Evolutionary conservation across 2,113 vertebrate species (phyloP).

Genomic region (Zosterops hypoxanthus): DNA sequence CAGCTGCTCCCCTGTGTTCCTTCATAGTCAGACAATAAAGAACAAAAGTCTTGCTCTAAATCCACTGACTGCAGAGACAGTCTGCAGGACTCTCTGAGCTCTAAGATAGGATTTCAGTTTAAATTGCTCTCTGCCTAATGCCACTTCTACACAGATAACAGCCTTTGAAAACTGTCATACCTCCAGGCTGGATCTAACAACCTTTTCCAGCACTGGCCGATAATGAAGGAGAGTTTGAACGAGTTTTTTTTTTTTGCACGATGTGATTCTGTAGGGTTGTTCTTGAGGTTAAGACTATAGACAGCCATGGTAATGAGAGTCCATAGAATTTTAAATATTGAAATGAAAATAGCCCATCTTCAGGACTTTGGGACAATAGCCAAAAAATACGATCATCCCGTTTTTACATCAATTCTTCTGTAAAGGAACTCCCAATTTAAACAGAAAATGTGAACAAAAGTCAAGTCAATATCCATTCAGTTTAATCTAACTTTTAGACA

Average conservation of each 20-base stretch:
- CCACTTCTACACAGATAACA: not conserved
- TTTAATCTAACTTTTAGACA: not conserved
- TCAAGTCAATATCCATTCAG: not conserved
- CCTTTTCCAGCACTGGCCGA: not conserved
- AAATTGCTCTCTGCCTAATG: not conserved
- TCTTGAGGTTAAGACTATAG: not conserved
- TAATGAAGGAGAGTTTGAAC: not conserved
- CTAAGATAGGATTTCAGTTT: not conserved
- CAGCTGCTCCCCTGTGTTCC: not conserved
- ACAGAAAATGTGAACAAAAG: not conserved
- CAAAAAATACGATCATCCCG: not conserved
- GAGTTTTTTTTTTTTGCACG: not conserved
- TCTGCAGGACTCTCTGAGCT: not conserved
- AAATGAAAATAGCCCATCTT: not conserved
- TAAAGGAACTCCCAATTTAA: not conserved
- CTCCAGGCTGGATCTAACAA: not conserved
- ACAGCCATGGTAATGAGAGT: not conserved
- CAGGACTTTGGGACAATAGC: not conserved
- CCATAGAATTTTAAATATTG: not conserved
- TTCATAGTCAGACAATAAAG: not conserved
- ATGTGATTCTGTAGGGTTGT: accelerated
- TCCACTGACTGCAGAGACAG: not conserved
- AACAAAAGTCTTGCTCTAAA: not conserved
- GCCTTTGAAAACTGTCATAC: not conserved
- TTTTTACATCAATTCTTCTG: not conserved